Base-by-base conservation (phyloP, 1,140 invertebrate species). In the Myzus persicae region DNA sequence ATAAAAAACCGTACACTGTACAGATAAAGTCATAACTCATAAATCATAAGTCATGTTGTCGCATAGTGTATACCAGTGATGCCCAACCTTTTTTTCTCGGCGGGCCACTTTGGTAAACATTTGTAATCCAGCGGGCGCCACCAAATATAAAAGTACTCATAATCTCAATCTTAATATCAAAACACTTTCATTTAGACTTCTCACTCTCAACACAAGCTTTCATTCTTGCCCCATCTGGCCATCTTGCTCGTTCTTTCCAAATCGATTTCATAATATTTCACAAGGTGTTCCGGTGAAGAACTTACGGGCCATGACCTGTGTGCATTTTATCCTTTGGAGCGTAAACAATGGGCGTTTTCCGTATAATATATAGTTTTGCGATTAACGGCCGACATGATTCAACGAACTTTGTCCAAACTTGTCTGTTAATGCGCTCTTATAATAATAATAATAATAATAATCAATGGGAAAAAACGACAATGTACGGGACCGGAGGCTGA, bases 301-400 rank as follows among this genome's bases (percentile, higher is more conserved):
- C 46, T 54, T 89, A 38, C 44, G 31, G 44, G 36, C n/a, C 36
- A 44, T 88, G 31, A 40, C 31, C 26, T 36, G 38, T 89, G 46
- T 89, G 36, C 24, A 89, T 89, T 89, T 89, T 89, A 89, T 38
- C 88, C 42, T 48, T 38, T 89, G 36, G 24, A 54, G 9, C 88
- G 88, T 51, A 89, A 38, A 89, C 46, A 89, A 89, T 89, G 26
- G 36, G 36, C 42, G 48, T 89, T 54, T 89, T 40, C 46, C 36
- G 24, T 88, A 88, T 48, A 46, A 36, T 88, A 36, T 89, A 89
- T 54, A 89, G 46, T 89, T 89, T 54, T 8, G 3, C 48, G 88
- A 89, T 89, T 54, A 89, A 89, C 20, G 88, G 36, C 48, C 36
- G 36, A 40, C 88, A 54, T 89, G 88, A 54, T 89, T 89, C 88